phyloP scores from a whole-genome alignment of 2,113 vertebrate species.

The Ceratotherium simum region DNA sequence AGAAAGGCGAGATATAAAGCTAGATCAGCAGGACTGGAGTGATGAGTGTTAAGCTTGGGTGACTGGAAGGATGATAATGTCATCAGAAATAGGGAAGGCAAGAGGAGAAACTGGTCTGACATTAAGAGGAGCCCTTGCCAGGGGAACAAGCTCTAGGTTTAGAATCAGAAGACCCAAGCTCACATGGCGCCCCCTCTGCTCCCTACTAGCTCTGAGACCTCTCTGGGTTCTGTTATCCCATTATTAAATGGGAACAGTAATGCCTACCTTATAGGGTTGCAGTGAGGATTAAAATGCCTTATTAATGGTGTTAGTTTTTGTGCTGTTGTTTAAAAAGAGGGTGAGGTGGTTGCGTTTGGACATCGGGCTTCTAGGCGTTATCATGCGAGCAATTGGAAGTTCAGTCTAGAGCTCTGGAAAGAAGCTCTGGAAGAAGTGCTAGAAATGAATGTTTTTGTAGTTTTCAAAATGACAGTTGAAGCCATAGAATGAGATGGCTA shows the following conservation, averaged over 20 bases:
- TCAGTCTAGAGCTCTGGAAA: not conserved
- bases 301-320: not conserved
- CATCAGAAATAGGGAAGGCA: not conserved
- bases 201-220: not conserved
- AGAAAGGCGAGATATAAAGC: not conserved
- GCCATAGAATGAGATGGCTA: not conserved
- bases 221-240: not conserved
- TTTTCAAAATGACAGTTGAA: conserved; percentile 15
- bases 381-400: not conserved
- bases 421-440: not conserved
- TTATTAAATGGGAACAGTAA: not conserved
- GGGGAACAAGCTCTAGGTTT: not conserved
- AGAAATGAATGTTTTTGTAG: not conserved
- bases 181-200: not conserved
- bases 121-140: not conserved
- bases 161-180: not conserved
- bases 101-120: not conserved
- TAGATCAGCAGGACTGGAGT: not conserved
- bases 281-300: not conserved
- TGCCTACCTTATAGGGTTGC: not conserved
- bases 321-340: not conserved
- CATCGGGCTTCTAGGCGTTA: not conserved
- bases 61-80: not conserved
- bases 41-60: not conserved
- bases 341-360: not conserved